Percentiles rank a stretch among this genome's conserved stretches.
These are phyloP conservation scores for Zaprionus bogoriensis DNA, from an alignment of 2,888 invertebrate genomes.

Conservation along the genomic window DNA sequence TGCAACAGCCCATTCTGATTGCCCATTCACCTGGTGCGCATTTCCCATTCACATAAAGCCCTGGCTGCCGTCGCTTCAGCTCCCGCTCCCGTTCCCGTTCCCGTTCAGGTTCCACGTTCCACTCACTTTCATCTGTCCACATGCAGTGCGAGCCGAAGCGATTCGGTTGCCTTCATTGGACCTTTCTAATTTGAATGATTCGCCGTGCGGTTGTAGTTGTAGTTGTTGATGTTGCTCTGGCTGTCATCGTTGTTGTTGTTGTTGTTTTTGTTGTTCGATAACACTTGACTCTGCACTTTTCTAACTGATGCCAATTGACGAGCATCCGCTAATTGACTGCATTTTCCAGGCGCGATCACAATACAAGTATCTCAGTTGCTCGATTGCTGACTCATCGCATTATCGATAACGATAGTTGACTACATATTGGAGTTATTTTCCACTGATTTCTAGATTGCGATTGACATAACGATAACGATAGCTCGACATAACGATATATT, in stretches of 20 bases:
- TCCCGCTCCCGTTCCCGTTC: neutral
- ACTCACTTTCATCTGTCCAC: slow-evolving; percentile 47
- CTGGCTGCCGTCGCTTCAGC: neutral
- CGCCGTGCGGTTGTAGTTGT: neutral
- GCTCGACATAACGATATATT: too few species aligned
- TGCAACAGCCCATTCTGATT: slow-evolving; percentile 29
- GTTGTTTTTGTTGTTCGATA: slow-evolving; percentile 2
- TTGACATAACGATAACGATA: too few species aligned
- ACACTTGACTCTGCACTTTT: slow-evolving; percentile 9
- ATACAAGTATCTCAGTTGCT: too few species aligned
- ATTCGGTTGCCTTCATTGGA: slow-evolving; percentile 27
- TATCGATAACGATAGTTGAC: too few species aligned
- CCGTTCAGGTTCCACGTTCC: slow-evolving; percentile 22
- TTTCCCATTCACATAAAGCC: slow-evolving; percentile 45
- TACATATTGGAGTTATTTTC: too few species aligned
- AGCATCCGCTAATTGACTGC: slow-evolving; percentile 47
- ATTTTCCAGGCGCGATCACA: slow-evolving; percentile 15
- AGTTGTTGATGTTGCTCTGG: slow-evolving; percentile 11
- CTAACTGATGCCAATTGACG: slow-evolving; percentile 36
- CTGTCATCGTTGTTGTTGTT: neutral
- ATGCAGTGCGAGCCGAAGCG: slow-evolving; percentile 11
- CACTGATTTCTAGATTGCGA: too few species aligned
- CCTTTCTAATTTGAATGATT: slow-evolving; percentile 47
- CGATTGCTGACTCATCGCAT: too few species aligned
- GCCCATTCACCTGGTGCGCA: slow-evolving; percentile 39